Percentiles rank a stretch among this genome's conserved stretches.
phyloP scores from a whole-genome alignment of 1,140 invertebrate species.

The Copidosoma floridanum region DNA sequence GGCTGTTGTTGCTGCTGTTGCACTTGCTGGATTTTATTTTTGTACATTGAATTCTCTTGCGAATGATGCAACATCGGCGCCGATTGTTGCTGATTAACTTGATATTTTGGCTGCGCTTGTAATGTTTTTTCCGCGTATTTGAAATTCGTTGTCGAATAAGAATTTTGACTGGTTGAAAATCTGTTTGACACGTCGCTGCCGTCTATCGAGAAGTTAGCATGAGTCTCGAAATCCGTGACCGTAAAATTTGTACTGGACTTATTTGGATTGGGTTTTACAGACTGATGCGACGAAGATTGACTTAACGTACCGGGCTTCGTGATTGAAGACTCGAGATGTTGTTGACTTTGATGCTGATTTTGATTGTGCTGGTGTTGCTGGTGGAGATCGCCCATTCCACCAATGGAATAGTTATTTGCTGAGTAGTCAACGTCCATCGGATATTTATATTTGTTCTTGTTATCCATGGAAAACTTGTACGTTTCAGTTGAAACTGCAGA shows the following conservation, averaged over 20 bases:
- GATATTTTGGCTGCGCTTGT: slow-evolving; percentile 47
- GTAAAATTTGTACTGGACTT: slow-evolving; percentile 39
- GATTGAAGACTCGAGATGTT: slow-evolving; percentile 5
- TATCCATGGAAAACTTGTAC: slow-evolving; percentile 42
- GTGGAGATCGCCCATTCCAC: slow-evolving; percentile 32
- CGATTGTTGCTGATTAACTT: slow-evolving; percentile 35
- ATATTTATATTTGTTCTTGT: slow-evolving; percentile 49
- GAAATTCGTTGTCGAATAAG: slow-evolving; percentile 46
- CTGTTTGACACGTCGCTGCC: slow-evolving; percentile 37
- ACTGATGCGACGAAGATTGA: slow-evolving; percentile 25
- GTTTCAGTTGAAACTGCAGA: slow-evolving; percentile 18
- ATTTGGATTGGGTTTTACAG: slow-evolving; percentile 46
- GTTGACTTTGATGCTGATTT: slow-evolving; percentile 31
- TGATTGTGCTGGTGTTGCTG: slow-evolving; percentile 39
- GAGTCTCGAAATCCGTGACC: slow-evolving; percentile 46
- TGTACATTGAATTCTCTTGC: slow-evolving; percentile 29
- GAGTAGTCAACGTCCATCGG: slow-evolving; percentile 47
- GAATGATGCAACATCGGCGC: slow-evolving; percentile 37
- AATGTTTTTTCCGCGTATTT: slow-evolving; percentile 45
- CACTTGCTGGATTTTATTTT: slow-evolving; percentile 28
- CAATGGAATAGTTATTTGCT: slow-evolving; percentile 41
- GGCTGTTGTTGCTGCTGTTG: not conserved
- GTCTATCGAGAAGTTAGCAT: slow-evolving; percentile 46
- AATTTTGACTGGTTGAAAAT: slow-evolving; percentile 33
- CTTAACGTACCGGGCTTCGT: slow-evolving; percentile 2